Conservation (phyloP, 2,888 invertebrate species). For the Petrolisthes manimaculis region DNA sequence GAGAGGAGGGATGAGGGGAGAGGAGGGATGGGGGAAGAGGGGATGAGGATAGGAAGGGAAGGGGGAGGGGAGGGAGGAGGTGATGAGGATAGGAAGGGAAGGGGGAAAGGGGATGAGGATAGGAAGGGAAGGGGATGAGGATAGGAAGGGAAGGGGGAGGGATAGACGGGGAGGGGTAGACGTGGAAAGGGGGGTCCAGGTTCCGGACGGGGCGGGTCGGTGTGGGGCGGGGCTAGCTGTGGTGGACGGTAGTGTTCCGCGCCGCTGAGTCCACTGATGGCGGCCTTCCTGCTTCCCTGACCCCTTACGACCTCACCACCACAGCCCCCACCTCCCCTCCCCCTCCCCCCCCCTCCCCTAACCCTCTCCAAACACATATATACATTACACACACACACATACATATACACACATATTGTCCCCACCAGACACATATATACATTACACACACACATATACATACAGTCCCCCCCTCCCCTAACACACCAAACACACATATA, state of each 20-base stretch:
- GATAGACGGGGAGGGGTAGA: neutral
- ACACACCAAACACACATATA: too few species aligned
- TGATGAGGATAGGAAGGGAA: neutral
- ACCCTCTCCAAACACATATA: too few species aligned
- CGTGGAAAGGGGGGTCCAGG: neutral
- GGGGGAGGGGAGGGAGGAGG: too few species aligned
- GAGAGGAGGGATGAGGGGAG: neutral
- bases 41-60: neutral
- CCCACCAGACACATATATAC: too few species aligned
- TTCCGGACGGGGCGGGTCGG: neutral
- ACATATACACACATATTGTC: too few species aligned
- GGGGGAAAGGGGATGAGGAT: neutral
- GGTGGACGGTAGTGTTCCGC: slow-evolving; percentile 53
- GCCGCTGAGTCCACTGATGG: slow-evolving; percentile 49
- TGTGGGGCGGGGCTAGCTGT: neutral
- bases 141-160: neutral
- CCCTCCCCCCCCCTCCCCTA: too few species aligned
- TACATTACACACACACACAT: too few species aligned
- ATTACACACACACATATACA: too few species aligned
- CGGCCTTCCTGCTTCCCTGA: slow-evolving; percentile 42
- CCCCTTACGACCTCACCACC: slow-evolving; percentile 30
- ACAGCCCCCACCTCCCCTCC: too few species aligned
- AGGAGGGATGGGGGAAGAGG: neutral
- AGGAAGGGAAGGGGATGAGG: neutral
- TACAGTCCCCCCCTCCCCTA: too few species aligned